Percentiles rank a stretch among this genome's conserved stretches.
These are phyloP conservation scores for Caerostris extrusa DNA, from an alignment of 1,140 invertebrate genomes.

Conservation along the genomic window DNA sequence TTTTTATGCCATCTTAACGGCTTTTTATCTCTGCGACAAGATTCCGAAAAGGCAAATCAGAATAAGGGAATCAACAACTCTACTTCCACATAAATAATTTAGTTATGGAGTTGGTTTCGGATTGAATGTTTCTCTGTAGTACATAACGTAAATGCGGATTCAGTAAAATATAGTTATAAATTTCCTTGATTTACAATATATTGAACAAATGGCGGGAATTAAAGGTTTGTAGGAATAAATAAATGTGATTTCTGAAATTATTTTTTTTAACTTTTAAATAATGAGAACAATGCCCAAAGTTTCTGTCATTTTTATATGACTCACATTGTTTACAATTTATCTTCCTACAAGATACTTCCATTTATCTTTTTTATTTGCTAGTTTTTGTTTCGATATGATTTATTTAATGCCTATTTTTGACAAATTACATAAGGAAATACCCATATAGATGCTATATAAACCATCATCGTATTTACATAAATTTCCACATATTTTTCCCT, in stretches of 20 bases:
- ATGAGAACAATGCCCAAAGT: not conserved
- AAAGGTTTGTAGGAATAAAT: not conserved
- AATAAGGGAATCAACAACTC: not conserved
- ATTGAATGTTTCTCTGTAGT: not conserved
- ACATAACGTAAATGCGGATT: constrained; percentile 12
- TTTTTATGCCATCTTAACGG: no score
- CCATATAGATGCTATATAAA: no score
- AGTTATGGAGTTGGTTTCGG: constrained; percentile 31
- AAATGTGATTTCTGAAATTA: not conserved
- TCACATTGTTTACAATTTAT: not conserved
- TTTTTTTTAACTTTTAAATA: not conserved
- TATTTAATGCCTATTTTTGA: not conserved
- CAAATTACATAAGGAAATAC: not conserved
- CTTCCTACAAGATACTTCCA: not conserved
- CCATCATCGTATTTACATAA: no score
- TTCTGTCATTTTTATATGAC: not conserved
- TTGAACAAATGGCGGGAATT: constrained; percentile 15
- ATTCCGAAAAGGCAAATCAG: not conserved
- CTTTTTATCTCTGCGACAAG: no score
- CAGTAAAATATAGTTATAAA: not conserved
- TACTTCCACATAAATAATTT: not conserved
- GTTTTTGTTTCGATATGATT: not conserved
- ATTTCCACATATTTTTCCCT: no score
- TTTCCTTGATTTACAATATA: not conserved
- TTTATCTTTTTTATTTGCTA: not conserved